Evolutionary conservation across 2,113 vertebrate species (phyloP), one percentile per base, ranked within the genome.

Genomic region (Tragelaphus strepsiceros): DNA sequence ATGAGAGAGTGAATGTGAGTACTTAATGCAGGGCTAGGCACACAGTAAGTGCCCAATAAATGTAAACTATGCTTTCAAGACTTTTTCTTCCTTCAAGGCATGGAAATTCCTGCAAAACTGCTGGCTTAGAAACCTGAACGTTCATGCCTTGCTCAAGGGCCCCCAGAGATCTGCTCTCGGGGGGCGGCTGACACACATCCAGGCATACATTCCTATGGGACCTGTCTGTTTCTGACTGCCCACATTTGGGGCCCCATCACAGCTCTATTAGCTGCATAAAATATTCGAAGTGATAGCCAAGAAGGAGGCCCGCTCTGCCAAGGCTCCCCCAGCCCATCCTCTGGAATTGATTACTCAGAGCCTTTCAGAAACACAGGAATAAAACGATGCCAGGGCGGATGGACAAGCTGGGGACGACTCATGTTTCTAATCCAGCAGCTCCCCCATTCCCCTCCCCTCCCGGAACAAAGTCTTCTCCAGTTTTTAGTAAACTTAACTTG

Each of bases 311-410:
- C 35, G 3, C 96, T 95, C 43, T 98, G 98, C 98, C 98, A 97
- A 24, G 98, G 97, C 89, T 98, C 97, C 93, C 53, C 95, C 89
- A 97, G 97, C 97, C 98, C 61, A 96, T 98, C 97, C 98, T 99
- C 99, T 99, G 99, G 99, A 99, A 99, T 93, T 98, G 98, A 99
- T 99, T 98, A 98, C 89, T 97, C 77, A 4, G 98, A 99, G 98
- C 98, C 97, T 97, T 98, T 97, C 96, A 97, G 99, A 99, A 98
- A 98, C 94, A 71, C 98, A 98, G 98, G 97, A 98, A 98, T 98
- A 98, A 98, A 98, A 97, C 56, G 82, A 98, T 99, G 98, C 98
- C 99, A 99, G 98, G 98, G 96, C 61, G 86, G 98, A 98, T 83
- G 98, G 98, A 98, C 98, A 98, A 97, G 98, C 98, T 53, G 98